These are phyloP conservation scores for Eucera pruinosa DNA, from an alignment of 2,888 invertebrate genomes.

Conservation along the genomic window DNA sequence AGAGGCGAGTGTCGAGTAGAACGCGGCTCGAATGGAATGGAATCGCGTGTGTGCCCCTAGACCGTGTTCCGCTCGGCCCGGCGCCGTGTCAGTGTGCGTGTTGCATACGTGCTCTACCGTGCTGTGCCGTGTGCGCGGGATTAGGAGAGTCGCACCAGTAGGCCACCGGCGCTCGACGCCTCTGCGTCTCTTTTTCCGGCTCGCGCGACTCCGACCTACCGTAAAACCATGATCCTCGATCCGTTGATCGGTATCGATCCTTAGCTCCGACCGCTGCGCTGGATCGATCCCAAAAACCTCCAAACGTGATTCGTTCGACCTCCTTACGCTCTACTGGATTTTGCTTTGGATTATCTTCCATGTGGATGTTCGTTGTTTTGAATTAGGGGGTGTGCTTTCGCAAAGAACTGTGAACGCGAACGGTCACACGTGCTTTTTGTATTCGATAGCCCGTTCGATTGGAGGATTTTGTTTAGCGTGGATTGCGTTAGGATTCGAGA, in stretches of 20 bases:
- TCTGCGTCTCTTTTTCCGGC: constrained; percentile 76
- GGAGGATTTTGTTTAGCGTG: neutral
- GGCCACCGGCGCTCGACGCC: constrained; percentile 82
- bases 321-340: no score
- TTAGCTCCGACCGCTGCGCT: neutral
- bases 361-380: neutral
- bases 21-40: constrained; percentile 67
- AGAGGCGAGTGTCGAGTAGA: constrained; percentile 56
- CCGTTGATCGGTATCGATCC: constrained; percentile 19
- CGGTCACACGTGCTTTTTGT: constrained; percentile 3
- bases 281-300: neutral
- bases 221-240: constrained; percentile 49
- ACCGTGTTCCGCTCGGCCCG: constrained; percentile 21
- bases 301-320: neutral
- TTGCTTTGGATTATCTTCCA: no score
- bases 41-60: constrained; percentile 47
- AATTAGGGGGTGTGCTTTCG: neutral
- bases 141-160: constrained; percentile 78
- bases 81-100: constrained; percentile 36
- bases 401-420: neutral
- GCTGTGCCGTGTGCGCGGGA: constrained; percentile 59
- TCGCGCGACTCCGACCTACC: constrained; percentile 72
- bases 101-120: constrained; percentile 48
- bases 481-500: neutral
- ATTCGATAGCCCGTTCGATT: neutral